Evolutionary conservation across 1,140 invertebrate species (phyloP).

Genomic region (Drosophila kanapiae): DNA sequence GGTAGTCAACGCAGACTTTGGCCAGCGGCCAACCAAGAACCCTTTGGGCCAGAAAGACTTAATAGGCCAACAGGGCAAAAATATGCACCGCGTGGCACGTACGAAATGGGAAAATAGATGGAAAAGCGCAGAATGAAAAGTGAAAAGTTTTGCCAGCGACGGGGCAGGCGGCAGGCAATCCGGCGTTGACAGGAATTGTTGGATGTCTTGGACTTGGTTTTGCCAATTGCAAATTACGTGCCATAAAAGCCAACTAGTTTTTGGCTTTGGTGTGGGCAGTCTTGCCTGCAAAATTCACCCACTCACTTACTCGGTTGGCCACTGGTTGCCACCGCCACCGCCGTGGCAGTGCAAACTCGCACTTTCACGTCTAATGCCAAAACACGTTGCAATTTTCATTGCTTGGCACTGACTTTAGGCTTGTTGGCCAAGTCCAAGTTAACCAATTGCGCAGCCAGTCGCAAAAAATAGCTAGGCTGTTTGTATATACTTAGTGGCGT

Average conservation of each 20-base stretch:
- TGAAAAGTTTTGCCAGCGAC: constrained; percentile 73
- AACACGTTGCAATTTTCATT: constrained; percentile 83
- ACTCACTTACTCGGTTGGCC: constrained; percentile 38
- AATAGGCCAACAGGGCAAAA: constrained; percentile 83
- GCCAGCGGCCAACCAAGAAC: constrained; percentile 63
- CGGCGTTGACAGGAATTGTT: constrained; percentile 30
- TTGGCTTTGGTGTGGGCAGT: constrained; percentile 54
- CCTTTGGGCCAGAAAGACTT: constrained; percentile 54
- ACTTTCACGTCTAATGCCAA: constrained; percentile 84
- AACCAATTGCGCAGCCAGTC: constrained; percentile 67
- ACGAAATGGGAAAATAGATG: constrained; percentile 46
- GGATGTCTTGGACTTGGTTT: constrained; percentile 65
- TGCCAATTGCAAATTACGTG: constrained; percentile 83
- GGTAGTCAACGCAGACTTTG: constrained; percentile 49
- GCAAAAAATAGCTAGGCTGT: constrained; percentile 18
- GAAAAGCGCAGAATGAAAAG: constrained; percentile 83
- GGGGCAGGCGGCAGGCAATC: constrained; percentile 15
- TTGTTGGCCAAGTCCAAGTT: constrained; percentile 80
- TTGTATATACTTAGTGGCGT: constrained; percentile 41
- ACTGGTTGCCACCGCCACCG: constrained; percentile 3
- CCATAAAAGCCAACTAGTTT: constrained; percentile 75
- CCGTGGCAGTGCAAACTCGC: constrained; percentile 67
- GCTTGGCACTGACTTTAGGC: constrained; percentile 82
- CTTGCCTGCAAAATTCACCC: constrained; percentile 25
- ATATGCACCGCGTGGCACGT: constrained; percentile 48